These are phyloP conservation scores for Platichthys stellatus DNA, from an alignment of 2,113 vertebrate species.

Conservation along the genomic window DNA sequence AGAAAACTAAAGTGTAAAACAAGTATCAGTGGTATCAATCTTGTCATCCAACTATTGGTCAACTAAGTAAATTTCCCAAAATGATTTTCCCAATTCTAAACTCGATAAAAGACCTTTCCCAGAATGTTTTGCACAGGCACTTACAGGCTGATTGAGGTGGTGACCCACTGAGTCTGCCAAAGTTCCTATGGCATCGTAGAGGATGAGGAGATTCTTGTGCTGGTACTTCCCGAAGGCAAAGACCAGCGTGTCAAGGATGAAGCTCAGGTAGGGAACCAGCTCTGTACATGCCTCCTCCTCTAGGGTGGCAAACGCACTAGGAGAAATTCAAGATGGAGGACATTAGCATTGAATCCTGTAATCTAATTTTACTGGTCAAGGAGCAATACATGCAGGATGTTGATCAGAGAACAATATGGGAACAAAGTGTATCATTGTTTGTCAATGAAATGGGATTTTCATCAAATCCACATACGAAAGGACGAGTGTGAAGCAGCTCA, in stretches of 20 bases:
- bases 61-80: no score
- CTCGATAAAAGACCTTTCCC: no score
- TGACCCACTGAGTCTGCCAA: slow-evolving; percentile 95
- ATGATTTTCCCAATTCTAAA: no score
- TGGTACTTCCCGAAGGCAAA: slow-evolving; percentile 97
- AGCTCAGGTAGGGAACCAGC: slow-evolving; percentile 95
- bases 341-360: background rate
- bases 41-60: no score
- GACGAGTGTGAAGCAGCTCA: slow-evolving; percentile 48
- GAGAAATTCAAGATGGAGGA: background rate
- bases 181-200: slow-evolving; percentile 96
- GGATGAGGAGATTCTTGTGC: slow-evolving; percentile 96
- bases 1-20: no score
- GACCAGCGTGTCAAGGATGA: slow-evolving; percentile 94
- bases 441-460: slow-evolving; percentile 73
- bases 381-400: background rate
- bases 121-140: slow-evolving; percentile 26
- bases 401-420: slow-evolving; percentile 68
- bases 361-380: background rate
- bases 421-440: slow-evolving; percentile 71
- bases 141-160: slow-evolving; percentile 93
- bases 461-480: slow-evolving; percentile 56
- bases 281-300: slow-evolving; percentile 97
- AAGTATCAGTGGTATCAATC: no score
- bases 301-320: slow-evolving; percentile 93